These are phyloP conservation scores for Eumeta japonica DNA, from an alignment of 1,140 invertebrate genomes.

Conservation along the genomic window DNA sequence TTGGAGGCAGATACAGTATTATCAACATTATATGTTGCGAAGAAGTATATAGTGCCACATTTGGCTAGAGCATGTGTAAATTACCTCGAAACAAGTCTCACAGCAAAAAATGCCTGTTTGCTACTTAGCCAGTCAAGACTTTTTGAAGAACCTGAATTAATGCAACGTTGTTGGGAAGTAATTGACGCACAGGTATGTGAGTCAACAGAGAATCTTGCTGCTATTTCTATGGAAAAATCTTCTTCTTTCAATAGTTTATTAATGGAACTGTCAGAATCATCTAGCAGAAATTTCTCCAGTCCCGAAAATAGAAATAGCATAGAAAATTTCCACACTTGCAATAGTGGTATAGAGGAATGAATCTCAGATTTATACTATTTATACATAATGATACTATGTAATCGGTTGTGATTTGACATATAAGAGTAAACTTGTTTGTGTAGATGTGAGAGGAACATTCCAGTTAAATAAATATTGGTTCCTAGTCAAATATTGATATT, in stretches of 20 bases:
- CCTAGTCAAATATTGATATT: conserved; percentile 17
- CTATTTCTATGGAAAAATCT: conserved; percentile 38
- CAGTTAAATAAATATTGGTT: conserved; percentile 6
- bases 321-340: conserved; percentile 32
- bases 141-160: conserved; percentile 89
- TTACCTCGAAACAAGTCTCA: conserved; percentile 88
- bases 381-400: conserved; percentile 3
- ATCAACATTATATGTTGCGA: conserved; percentile 86
- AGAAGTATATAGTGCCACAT: conserved; percentile 92
- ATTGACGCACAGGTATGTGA: conserved; percentile 83
- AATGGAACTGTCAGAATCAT: conserved; percentile 42
- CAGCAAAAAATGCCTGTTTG: conserved; percentile 89
- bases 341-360: conserved; percentile 15
- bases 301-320: conserved; percentile 35
- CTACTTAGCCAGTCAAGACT: conserved; percentile 85
- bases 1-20: conserved; percentile 88
- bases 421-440: conserved; percentile 4
- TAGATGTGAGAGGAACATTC: too few relatives aligned
- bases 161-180: conserved; percentile 94
- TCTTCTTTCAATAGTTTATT: conserved; percentile 45
- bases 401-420: conserved; percentile 11
- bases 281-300: conserved; percentile 40
- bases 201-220: conserved; percentile 43
- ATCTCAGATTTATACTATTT: conserved; percentile 14
- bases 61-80: conserved; percentile 86